These are phyloP conservation scores for Tokudaia tokunoshimensis DNA, from an alignment of 2,797 vertebrate species.

Conservation along the genomic window DNA sequence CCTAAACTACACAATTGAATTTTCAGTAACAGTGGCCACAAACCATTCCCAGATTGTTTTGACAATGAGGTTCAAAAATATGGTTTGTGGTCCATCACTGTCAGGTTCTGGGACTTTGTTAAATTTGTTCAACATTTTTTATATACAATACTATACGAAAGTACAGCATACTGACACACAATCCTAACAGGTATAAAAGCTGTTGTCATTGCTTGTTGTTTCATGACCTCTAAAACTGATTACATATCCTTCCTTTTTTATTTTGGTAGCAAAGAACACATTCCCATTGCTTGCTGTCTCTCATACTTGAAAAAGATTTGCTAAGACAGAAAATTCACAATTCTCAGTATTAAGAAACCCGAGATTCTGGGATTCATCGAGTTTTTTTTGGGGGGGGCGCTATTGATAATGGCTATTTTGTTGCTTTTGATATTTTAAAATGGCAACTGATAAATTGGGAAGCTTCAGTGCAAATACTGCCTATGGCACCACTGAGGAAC, in stretches of 20 bases:
- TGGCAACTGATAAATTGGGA: not conserved
- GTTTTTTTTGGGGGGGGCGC: not conserved
- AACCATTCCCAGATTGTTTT: slow-evolving; percentile 15
- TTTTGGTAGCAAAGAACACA: slow-evolving; percentile 22
- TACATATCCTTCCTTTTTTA: slow-evolving; percentile 3
- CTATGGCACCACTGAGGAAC: no score
- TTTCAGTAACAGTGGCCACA: not conserved
- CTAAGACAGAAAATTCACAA: not conserved
- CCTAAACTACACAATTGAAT: slow-evolving; percentile 47
- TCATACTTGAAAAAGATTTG: slow-evolving; percentile 23
- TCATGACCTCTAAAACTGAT: not conserved
- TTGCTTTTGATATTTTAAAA: not conserved
- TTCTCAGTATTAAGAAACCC: not conserved
- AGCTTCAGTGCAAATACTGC: not conserved
- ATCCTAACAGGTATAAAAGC: not conserved
- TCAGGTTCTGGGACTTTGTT: not conserved
- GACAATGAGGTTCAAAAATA: not conserved
- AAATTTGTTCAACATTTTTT: slow-evolving; percentile 38
- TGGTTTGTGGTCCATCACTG: not conserved
- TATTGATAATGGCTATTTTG: slow-evolving; percentile 3
- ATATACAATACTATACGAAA: not conserved
- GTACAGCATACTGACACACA: not conserved
- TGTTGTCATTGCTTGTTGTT: not conserved
- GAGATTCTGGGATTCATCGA: not conserved
- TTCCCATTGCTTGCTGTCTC: not conserved